Evolutionary conservation across 2,797 vertebrate genomes (phyloP), one percentile per base, ranked within the genome.

Genomic region (Limosa lapponica): DNA sequence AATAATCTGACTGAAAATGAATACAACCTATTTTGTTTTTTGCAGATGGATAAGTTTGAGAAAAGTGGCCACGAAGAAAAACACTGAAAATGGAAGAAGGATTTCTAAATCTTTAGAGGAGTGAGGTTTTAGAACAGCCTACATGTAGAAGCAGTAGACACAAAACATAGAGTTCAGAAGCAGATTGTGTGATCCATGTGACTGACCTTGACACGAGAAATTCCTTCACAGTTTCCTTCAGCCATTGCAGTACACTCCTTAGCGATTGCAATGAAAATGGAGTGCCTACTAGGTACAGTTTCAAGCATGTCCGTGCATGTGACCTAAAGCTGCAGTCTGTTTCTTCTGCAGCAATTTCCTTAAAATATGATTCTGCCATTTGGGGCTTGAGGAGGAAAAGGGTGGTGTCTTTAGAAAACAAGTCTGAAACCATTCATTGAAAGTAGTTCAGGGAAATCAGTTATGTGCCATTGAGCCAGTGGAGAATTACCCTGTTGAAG

Each of bases 371-470:
- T 80, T 89, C 43, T 82, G 17, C 46, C 11, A 0, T 55, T 41
- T 62, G 18, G 16, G 18, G 16, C 49, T 79, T 83, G 39, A 87
- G 72, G 54, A 61, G 11, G 32, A 75, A 81, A 65, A 69, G 34
- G 2, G 8, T n/a, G 41, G 18, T 94, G 39, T 51, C 54, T 80
- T 73, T 73, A 57, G 51, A 65, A 86, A 87, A 62, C 32, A 59
- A 86, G 34, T 65, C 34, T 79, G 23, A 82, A 89, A 43, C 6
- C 58, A 22, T 71, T 58, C 8, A 39, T 65, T 2, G 2, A 32
- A 30, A 36, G 13, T 36, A 90, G 43, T 78, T 93, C 58, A 74
- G 65, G 77, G 81, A 95, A 95, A 86, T 84, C 82, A 65, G 55
- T 93, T 89, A 30, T 8, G 6, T 93, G 66, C 43, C 6, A 1